Evolutionary conservation across 2,113 vertebrate genomes (phyloP), one percentile per base, ranked within the genome.

Genomic region (Sterrhoptilus dennistouni): DNA sequence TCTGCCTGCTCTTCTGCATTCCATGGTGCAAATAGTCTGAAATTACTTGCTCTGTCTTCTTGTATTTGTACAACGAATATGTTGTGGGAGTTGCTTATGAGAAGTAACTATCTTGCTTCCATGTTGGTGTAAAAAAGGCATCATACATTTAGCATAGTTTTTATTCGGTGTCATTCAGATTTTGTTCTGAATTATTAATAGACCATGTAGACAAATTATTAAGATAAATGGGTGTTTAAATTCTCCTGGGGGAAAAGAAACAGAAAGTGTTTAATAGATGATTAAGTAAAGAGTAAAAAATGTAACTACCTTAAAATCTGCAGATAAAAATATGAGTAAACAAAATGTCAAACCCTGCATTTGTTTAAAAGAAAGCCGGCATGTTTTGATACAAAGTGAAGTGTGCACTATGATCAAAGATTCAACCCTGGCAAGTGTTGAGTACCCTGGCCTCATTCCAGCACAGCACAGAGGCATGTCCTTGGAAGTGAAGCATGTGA

Each of bases 401-500:
- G 40, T 24, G 24, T 78, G n/a, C 28, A 7, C 36, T 84, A 2
- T 68, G 79, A 92, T 93, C 83, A 89, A 81, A 83, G 76, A 75
- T 74, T 88, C 69, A 81, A 84, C 45, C 28, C 68, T 82, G 69
- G 33, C 86, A 94, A 90, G 52, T 65, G 83, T 60, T 87, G 83
- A 93, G 72, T 83, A 53, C 31, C 40, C 61, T 96, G 90, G 72
- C 72, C 45, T 80, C 1, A 0, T 74, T 90, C 86, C 93, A 96
- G 79, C 72, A 75, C 72, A 82, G 25, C 54, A 81, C 53, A 64
- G 90, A 61, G 56, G 22, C 87, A 71, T 53, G 60, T 93, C 80
- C 64, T 81, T 87, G 76, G 76, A 91, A 94, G 29, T 86, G 87
- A 68, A 90, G 83, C 68, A 57, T 83, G 80, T 92, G 72, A 93